These are phyloP conservation scores for Nephrotoma flavescens DNA, from an alignment of 2,888 invertebrate species.

Conservation along the genomic window DNA sequence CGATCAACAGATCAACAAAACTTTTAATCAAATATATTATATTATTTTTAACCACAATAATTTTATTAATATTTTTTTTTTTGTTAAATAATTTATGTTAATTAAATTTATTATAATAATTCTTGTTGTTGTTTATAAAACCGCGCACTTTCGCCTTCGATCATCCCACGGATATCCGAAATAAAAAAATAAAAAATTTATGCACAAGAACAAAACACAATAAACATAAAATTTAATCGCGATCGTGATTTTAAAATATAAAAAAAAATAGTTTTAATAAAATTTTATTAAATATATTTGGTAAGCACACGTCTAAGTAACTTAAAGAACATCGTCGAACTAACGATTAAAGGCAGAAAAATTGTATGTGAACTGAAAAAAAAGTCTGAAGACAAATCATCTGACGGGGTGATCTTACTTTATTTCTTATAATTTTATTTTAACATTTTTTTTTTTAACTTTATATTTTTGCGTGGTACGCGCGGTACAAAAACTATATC, in stretches of 20 bases:
- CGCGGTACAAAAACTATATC: neutral
- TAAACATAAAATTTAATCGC: neutral
- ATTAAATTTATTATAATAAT: neutral
- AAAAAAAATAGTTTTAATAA: neutral
- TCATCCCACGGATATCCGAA: conserved; percentile 4
- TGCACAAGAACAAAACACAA: neutral
- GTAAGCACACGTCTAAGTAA: neutral
- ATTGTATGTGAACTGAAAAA: neutral
- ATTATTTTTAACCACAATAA: neutral
- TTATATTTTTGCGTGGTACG: conserved; percentile 2
- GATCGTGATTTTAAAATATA: neutral
- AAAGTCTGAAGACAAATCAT: conserved; percentile 1
- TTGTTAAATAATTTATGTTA: neutral
- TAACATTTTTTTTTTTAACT: neutral
- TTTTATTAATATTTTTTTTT: neutral
- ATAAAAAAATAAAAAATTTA: neutral
- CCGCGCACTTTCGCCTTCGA: conserved; percentile 4
- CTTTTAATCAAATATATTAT: neutral
- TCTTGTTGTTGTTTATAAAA: neutral
- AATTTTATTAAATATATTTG: neutral
- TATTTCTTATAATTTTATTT: neutral
- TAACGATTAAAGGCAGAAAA: neutral
- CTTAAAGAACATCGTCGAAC: conserved; percentile 1
- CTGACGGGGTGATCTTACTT: conserved; percentile 2
- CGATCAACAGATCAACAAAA: neutral